Conservation (phyloP, 2,888 invertebrate species). For the Drosophila bunnanda region DNA sequence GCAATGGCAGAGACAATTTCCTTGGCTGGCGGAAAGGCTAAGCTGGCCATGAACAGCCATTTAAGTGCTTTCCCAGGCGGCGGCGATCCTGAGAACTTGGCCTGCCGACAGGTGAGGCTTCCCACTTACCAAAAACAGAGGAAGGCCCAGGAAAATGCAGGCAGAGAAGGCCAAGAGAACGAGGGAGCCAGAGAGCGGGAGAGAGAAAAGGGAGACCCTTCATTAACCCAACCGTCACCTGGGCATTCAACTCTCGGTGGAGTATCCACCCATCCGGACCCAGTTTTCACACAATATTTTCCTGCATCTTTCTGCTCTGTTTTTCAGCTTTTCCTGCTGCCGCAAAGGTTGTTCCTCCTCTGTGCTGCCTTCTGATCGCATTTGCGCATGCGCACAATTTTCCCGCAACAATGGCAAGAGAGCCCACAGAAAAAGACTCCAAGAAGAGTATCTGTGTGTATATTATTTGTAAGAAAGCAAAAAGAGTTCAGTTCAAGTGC, state of each 20-base stretch:
- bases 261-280: constrained; percentile 41
- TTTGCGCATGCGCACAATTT: constrained; percentile 80
- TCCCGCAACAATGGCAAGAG: constrained; percentile 65
- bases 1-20: constrained; percentile 65
- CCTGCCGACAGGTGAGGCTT: constrained; percentile 65
- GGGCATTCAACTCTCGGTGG: constrained; percentile 70
- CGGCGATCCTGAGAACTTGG: constrained; percentile 71
- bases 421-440: constrained; percentile 20
- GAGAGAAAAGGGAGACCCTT: constrained; percentile 64
- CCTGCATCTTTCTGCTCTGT: constrained; percentile 60
- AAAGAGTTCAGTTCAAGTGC: constrained; percentile 64
- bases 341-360: constrained; percentile 22
- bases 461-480: constrained; percentile 6
- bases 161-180: constrained; percentile 3
- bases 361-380: constrained; percentile 50
- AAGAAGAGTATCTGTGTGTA: constrained; percentile 1
- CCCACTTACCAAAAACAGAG: constrained; percentile 45
- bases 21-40: constrained; percentile 71
- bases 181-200: constrained; percentile 19
- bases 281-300: constrained; percentile 78
- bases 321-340: constrained; percentile 52
- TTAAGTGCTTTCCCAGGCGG: constrained; percentile 79
- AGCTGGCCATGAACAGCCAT: constrained; percentile 69
- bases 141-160: constrained; percentile 22
- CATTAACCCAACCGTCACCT: constrained; percentile 69